Evolutionary conservation across 92 coral and sea anemone genomes (phyloP), one percentile per base, ranked within the genome.

Genomic region (Plumapathes pennacea): DNA sequence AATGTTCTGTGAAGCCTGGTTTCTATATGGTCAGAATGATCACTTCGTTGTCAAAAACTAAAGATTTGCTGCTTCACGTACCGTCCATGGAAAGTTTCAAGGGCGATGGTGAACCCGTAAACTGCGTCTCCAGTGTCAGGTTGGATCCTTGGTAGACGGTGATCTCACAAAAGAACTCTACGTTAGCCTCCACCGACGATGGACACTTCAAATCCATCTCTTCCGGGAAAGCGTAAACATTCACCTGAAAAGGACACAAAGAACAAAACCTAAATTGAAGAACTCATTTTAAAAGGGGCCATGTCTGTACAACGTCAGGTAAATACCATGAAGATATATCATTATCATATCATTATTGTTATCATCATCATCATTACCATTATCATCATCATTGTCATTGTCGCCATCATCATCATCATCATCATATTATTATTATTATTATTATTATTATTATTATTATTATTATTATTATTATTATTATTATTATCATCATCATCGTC

Each of bases 201-300:
- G 97, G 96, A 41, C 97, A 87, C 12, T 46, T 66, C 14, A 61
- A 75, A 3, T 73, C 75, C 5, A 68, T 74, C 19, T 28, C 26
- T n/a, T 50, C 39, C 31, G 71, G 45, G 11, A 25, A 39, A 15
- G 78, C 61, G 44, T 31, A 44, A 47, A 84, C 82, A 19, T 65
- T 31, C 51, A 78, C 57, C 73, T 77, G 54, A 20, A 13, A 17
- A 38, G 47, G 57, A n/a, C 9, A 17, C 62, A 60, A 3, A 22
- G 32, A 31, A 28, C 28, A 22, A 32, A 44, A 21, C 68, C 68
- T 15, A 56, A 22, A 0, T 10, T 29, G 39, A 30, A 61, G 14
- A 61, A 61, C n/a, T n/a, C n/a, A n/a, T n/a, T n/a, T n/a, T n/a
- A n/a, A n/a, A n/a, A n/a, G n/a, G 14, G 33, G 5, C 36, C 17